These are phyloP conservation scores for Galerucella nymphaeae DNA, from an alignment of 2,888 invertebrate genomes.

Conservation along the genomic window DNA sequence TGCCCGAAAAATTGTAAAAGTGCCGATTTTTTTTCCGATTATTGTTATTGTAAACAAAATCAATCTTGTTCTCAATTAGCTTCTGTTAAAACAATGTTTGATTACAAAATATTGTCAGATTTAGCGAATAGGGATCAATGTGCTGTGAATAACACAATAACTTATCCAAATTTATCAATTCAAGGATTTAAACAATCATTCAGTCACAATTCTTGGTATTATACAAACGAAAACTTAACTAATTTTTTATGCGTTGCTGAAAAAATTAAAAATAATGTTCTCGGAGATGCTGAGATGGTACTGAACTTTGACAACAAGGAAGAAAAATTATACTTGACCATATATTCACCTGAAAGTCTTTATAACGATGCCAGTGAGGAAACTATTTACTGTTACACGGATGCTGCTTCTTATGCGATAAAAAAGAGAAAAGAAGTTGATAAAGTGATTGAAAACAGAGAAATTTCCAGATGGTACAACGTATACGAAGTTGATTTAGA, in stretches of 20 bases:
- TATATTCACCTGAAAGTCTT: slow-evolving; percentile 70
- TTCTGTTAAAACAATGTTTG: slow-evolving; percentile 35
- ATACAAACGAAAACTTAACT: slow-evolving; percentile 30
- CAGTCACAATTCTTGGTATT: slow-evolving; percentile 39
- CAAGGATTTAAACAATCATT: slow-evolving; percentile 34
- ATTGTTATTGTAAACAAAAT: slow-evolving; percentile 49
- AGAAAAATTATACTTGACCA: slow-evolving; percentile 61
- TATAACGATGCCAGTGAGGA: slow-evolving; percentile 68
- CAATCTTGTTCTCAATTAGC: slow-evolving; percentile 23
- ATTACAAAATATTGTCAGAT: slow-evolving; percentile 42
- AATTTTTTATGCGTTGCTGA: slow-evolving; percentile 48
- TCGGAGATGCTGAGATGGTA: slow-evolving; percentile 42
- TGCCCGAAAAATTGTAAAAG: slow-evolving; percentile 49
- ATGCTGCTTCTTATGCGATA: slow-evolving; percentile 69
- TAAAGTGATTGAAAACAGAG: slow-evolving; percentile 24
- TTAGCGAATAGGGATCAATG: slow-evolving; percentile 46
- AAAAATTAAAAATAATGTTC: slow-evolving; percentile 1
- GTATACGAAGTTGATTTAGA: slow-evolving; percentile 68
- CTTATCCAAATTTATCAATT: background rate
- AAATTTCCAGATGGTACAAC: slow-evolving; percentile 24
- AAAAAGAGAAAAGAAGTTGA: slow-evolving; percentile 61
- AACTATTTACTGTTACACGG: slow-evolving; percentile 71
- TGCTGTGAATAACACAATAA: slow-evolving; percentile 37
- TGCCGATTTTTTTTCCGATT: slow-evolving; percentile 44
- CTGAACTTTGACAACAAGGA: slow-evolving; percentile 50